Percentiles rank a stretch among this genome's conserved stretches.
Conservation (phyloP, 2,113 vertebrate species). For the Malaclemys terrapin region DNA sequence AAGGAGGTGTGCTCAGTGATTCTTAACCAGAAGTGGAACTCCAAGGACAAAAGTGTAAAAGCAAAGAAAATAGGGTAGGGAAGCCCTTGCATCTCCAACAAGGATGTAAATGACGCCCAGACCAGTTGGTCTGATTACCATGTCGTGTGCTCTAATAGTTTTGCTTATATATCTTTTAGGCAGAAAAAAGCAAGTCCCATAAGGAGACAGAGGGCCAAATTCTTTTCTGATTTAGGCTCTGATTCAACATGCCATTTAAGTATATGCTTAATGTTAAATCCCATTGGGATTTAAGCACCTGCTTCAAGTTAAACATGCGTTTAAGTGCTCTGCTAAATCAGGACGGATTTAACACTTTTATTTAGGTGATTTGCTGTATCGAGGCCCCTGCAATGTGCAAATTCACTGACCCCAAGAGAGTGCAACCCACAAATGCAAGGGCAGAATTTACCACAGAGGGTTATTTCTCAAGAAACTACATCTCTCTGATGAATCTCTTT, state of each 20-base stretch:
- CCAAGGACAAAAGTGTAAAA: background rate
- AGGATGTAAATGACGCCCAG: background rate
- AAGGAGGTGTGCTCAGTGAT: background rate
- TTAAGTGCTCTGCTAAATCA: background rate
- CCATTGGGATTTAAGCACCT: background rate
- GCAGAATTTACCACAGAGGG: background rate
- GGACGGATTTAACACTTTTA: background rate
- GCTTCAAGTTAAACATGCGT: fast-evolving
- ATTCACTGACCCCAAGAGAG: background rate
- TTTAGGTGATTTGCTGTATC: background rate
- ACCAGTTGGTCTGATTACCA: background rate
- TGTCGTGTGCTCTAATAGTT: background rate
- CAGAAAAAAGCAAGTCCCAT: background rate
- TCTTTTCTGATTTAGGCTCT: background rate
- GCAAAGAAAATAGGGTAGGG: background rate
- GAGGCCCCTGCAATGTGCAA: background rate
- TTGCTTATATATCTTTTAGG: background rate
- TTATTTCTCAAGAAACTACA: background rate
- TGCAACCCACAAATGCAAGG: background rate
- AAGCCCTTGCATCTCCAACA: background rate
- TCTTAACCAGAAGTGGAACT: background rate
- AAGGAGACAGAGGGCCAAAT: background rate
- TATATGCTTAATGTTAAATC: background rate
- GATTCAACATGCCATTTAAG: background rate
- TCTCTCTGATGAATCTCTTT: slow-evolving; percentile 6